Evolutionary conservation across 2,797 vertebrate genomes (phyloP), one percentile per base, ranked within the genome.

Genomic region (Borostomias antarcticus): DNA sequence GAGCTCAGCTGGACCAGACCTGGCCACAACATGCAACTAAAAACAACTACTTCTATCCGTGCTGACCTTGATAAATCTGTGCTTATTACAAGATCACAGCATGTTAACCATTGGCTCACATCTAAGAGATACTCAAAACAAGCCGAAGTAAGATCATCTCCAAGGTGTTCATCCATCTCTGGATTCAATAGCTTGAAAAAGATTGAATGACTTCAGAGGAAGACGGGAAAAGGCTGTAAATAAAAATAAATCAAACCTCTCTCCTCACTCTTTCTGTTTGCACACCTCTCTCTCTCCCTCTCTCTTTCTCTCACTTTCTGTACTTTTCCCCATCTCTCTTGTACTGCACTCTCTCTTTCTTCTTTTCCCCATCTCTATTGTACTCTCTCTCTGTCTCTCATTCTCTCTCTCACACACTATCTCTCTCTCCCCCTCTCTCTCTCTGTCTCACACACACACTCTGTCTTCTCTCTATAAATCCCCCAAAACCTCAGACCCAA

Each of bases 1-100:
- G 72, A 80, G 70, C 81, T 73, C 83, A 88, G 85, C 79, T 86
- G 86, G 76, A 64, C 73, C 33, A 19, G 52, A 65, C 58, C 58
- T 70, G 15, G 64, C 62, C 66, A 71, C 64, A 70, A n/a, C 64
- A 64, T 62, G 73, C 62, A 33, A 29, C 62, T 58, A n/a, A 45
- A n/a, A 45, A 19, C 3, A 54, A n/a, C 11, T 43, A 19, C 32
- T 17, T 37, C 10, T 1, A 29, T 68, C 17, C 35, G 17, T 45
- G n/a, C n/a, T 51, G 11, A 52, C 32, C n/a, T 64, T 40, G 25
- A 40, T 35, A 29, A 23, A 40, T 17, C n/a, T 37, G 43, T 52
- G 28, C n/a, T 26, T 4, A 28, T 35, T 30, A 5, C 28, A 45
- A 13, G 29, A 60, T 52, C 47, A 40, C 26, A 33, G 2, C 29